Base-by-base conservation (phyloP, 2,797 vertebrate genomes). In the Octomys mimax region DNA sequence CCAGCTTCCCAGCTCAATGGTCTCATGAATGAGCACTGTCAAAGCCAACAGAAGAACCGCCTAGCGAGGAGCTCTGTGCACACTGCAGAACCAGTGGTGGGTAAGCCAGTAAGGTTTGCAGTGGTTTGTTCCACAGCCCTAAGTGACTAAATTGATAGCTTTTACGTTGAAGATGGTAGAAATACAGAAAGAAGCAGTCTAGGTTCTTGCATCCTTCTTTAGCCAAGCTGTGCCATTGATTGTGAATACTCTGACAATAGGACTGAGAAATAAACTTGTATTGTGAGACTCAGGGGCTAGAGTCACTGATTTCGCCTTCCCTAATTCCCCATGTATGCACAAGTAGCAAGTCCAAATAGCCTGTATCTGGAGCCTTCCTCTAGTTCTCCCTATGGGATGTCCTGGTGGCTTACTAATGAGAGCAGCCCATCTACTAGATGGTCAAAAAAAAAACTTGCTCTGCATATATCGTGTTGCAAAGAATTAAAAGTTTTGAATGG, bases 401-500 rank as follows among this genome's bases (percentile, higher is more conserved):
- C 54, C n/a, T 0, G 18, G 9, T 11, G 13, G 12, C 18, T 87
- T 5, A 22, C 39, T 62, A 49, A n/a, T 57, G 79, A 71, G 12
- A 92, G 66, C 13, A 54, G 18, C n/a, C 88, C 57, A 85, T 57
- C 79, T 64, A 54, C 7, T 18, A 9, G 64, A 59, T 5, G 87
- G n/a, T 42, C 5, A 31, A 75, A 96, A 91, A 75, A 73, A 62
- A 83, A 92, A 90, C 61, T 16, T 68, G 1, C 28, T 71, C 33
- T 59, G 79, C 64, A 54, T 68, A 61, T 36, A 79, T 33, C 22
- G 62, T 7, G 92, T 92, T 87, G 19, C 13, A 78, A 52, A 84
- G 36, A 18, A 84, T 33, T 86, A 22, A 73, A 91, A 89, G 46
- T 80, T 36, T 49, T 96, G 89, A 39, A 94, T 19, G 11, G 8